Conservation (phyloP, 2,888 invertebrate genomes). For the Acrobasis repandana region DNA sequence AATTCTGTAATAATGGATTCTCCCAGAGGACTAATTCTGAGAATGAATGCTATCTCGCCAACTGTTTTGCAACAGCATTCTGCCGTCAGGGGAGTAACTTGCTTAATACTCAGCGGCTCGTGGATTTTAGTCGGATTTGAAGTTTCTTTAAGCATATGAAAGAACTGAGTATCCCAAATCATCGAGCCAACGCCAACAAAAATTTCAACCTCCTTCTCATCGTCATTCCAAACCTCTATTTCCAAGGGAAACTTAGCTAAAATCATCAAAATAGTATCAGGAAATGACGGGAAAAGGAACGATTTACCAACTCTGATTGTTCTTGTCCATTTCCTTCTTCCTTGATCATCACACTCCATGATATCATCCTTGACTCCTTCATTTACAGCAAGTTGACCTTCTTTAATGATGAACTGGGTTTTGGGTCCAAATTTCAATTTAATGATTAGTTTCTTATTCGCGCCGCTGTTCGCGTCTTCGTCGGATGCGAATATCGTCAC, state of each 20-base stretch:
- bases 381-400: constrained; percentile 64
- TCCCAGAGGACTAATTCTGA: constrained; percentile 78
- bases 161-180: constrained; percentile 75
- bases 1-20: constrained; percentile 72
- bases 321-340: constrained; percentile 62
- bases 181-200: constrained; percentile 71
- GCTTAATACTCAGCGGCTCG: constrained; percentile 63
- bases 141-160: constrained; percentile 72
- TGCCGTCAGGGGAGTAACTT: constrained; percentile 47
- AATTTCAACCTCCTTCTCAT: constrained; percentile 59
- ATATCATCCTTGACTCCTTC: constrained; percentile 56
- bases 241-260: constrained; percentile 76
- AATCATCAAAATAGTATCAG: constrained; percentile 68
- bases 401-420: constrained; percentile 74
- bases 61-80: constrained; percentile 65
- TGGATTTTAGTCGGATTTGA: constrained; percentile 56
- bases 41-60: constrained; percentile 71
- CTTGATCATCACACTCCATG: constrained; percentile 56
- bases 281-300: constrained; percentile 74
- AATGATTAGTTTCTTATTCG: constrained; percentile 70
- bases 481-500: constrained; percentile 65
- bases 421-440: constrained; percentile 77
- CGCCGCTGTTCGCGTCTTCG: constrained; percentile 52
- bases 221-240: constrained; percentile 75
- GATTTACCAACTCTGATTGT: constrained; percentile 79